Conservation (phyloP, 2,113 vertebrate species). For the Tragulus kanchil region DNA sequence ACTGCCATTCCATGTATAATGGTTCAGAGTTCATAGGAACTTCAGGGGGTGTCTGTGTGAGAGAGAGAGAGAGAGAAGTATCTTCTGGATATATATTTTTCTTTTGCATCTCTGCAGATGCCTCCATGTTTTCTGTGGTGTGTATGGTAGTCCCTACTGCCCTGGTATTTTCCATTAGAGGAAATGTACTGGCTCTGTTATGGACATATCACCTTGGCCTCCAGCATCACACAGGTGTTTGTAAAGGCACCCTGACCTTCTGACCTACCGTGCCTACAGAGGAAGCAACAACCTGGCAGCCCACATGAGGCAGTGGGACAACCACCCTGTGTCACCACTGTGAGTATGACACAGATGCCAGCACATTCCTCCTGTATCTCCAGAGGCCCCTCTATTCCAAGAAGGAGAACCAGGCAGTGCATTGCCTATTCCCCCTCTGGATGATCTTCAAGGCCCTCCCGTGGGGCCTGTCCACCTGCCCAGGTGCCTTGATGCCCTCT, state of each 20-base stretch:
- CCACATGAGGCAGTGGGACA: not conserved
- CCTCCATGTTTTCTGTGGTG: not conserved
- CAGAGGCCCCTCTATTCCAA: not conserved
- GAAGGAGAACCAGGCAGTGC: fast-evolving
- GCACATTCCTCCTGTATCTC: not conserved
- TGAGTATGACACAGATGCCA: not conserved
- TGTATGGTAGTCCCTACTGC: not conserved
- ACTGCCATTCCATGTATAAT: not conserved
- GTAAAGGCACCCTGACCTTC: not conserved
- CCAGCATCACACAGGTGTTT: not conserved
- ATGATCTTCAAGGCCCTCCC: not conserved
- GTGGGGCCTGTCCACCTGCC: not conserved
- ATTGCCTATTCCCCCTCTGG: not conserved
- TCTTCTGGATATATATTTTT: not conserved
- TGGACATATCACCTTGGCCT: not conserved
- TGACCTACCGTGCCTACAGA: not conserved
- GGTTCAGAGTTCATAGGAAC: not conserved
- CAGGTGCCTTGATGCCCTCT: not conserved
- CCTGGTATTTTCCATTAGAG: conserved; percentile 49
- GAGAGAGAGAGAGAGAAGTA: not conserved
- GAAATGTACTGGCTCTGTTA: not conserved
- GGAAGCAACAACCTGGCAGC: not conserved
- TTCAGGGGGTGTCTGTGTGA: fast-evolving
- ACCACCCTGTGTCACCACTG: not conserved
- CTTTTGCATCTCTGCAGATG: not conserved